Evolutionary conservation across 2,113 vertebrate species (phyloP).

Genomic region (Chaetodon auriga): DNA sequence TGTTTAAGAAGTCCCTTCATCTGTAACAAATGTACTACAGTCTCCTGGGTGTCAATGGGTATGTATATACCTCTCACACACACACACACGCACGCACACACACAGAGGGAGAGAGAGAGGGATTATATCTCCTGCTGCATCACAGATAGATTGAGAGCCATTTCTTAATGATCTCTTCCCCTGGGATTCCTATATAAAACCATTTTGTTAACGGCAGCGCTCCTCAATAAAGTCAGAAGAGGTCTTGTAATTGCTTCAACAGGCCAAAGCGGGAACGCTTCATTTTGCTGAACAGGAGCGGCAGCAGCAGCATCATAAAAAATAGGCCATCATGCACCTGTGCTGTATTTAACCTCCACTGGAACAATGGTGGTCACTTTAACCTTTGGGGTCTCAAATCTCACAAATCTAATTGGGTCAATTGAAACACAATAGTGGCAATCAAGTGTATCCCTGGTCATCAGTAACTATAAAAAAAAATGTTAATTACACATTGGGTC

Average conservation of each 20-base stretch:
- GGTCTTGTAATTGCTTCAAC: constrained; percentile 71
- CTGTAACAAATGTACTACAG: constrained; percentile 65
- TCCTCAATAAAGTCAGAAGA: constrained; percentile 67
- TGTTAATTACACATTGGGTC: background rate
- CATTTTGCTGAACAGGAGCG: constrained; percentile 55
- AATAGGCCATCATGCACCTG: constrained; percentile 24
- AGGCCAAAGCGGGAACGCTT: constrained; percentile 50
- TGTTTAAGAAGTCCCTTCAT: constrained; percentile 67
- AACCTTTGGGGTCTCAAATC: constrained; percentile 26
- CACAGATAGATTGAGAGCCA: constrained; percentile 55
- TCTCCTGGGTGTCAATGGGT: constrained; percentile 46
- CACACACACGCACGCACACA: constrained; percentile 32
- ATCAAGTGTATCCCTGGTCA: constrained; percentile 33
- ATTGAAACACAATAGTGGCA: constrained; percentile 8
- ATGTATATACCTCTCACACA: background rate
- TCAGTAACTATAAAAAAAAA: background rate
- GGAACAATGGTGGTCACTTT: background rate
- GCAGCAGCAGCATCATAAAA: constrained; percentile 21
- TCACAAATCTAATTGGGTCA: constrained; percentile 26
- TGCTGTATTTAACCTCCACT: constrained; percentile 60
- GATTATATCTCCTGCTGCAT: constrained; percentile 42
- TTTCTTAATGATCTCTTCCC: constrained; percentile 73
- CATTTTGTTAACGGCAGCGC: constrained; percentile 70
- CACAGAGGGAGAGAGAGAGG: too few relatives aligned
- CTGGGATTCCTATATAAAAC: constrained; percentile 70